Evolutionary conservation across 1,140 invertebrate genomes (phyloP), one percentile per base, ranked within the genome.

Genomic region (Euura saliciscinereae): DNA sequence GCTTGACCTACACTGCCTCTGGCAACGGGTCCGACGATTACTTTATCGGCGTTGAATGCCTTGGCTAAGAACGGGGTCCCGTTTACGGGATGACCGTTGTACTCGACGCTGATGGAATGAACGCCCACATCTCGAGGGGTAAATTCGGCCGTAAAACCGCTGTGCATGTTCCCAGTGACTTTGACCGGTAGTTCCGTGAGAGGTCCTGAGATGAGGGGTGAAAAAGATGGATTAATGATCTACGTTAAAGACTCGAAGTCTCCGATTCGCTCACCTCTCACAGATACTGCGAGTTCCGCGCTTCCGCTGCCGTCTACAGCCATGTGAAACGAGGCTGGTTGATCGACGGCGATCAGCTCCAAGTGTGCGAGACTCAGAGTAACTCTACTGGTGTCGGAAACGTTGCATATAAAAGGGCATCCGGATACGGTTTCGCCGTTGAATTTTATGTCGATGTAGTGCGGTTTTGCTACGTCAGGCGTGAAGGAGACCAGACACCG

Each of bases 391-490:
- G 93, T 94, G 80, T 95, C 94, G 2, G 94, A 92, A 46, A 96
- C 93, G 71, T 93, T 90, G 80, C 94, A 95, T 46, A 94, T 89
- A 82, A 97, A 96, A n/a, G 97, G 96, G 84, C 96, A 97, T 68
- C 95, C 95, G 78, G 94, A 92, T 13, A 99, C 96, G 71, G 96
- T 96, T 88, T 98, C 95, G 66, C 96, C 96, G 86, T 99, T 99
- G 87, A 99, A 99, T 88, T 97, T 99, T 74, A 99, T 99, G 87
- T 99, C 97, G 78, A 99, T 98, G 76, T 95, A 91, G 88, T 99
- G 98, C 44, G 95, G 91, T 78, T 97, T 97, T 6, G 94, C 90
- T 73, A 94, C 91, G 83, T 98, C 97, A 13, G 98, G 98, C 10
- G 97, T 95, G 87, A 99, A 99, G 68, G 95, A 98, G 7, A 99